Percentiles rank a stretch among this genome's conserved stretches.
Evolutionary conservation across 2,888 invertebrate genomes (phyloP).

Genomic region (Sepioteuthis lessoniana): DNA sequence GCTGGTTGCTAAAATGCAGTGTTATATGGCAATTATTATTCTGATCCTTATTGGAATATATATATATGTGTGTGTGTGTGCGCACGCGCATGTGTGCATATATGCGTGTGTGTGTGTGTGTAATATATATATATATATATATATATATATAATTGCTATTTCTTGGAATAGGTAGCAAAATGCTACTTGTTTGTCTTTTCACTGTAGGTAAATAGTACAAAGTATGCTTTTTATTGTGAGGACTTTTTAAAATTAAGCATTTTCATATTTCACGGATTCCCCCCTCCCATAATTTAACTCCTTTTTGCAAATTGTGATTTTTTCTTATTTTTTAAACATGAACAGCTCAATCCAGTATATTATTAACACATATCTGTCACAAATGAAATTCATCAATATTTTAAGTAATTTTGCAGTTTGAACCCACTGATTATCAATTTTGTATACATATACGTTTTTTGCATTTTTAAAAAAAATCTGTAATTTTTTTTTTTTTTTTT

Average conservation of each 20-base stretch:
- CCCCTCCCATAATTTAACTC: neutral
- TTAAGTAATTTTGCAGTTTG: constrained; percentile 23
- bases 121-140: too few species aligned
- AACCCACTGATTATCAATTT: neutral
- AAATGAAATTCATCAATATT: neutral
- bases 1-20: neutral
- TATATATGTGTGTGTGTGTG: neutral
- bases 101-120: neutral
- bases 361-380: constrained; percentile 33
- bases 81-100: neutral
- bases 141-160: neutral
- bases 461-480: neutral
- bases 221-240: neutral
- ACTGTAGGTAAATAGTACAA: neutral
- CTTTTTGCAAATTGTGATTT: constrained; percentile 33
- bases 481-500: neutral
- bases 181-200: neutral
- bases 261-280: neutral
- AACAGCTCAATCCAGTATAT: constrained; percentile 33
- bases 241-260: neutral
- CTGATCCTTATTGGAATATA: neutral
- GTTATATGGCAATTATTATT: neutral
- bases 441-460: neutral
- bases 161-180: neutral
- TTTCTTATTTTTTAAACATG: neutral